Evolutionary conservation across 2,888 invertebrate genomes (phyloP).

Genomic region (Eurytoma adleriae): DNA sequence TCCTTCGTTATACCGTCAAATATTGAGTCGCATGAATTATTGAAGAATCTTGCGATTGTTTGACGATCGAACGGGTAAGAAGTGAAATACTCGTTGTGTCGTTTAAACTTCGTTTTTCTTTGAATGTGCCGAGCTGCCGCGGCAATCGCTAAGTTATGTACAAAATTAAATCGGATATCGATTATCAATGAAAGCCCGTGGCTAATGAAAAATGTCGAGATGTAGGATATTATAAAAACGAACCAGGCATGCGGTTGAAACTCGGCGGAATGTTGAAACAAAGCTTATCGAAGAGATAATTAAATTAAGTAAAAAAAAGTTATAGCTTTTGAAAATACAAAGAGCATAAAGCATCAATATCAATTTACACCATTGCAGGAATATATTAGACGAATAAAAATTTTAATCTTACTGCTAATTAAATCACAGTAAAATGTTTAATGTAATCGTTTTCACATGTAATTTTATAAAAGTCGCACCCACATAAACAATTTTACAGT

Average conservation of each 20-base stretch:
- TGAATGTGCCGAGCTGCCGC: slow-evolving; percentile 9
- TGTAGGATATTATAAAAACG: slow-evolving; percentile 23
- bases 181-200: slow-evolving; percentile 27
- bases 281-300: not conserved
- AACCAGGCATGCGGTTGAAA: slow-evolving; percentile 6
- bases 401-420: no score
- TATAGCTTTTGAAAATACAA: no score
- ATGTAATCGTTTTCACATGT: no score
- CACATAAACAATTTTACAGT: no score
- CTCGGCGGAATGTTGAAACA: not conserved
- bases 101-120: not conserved
- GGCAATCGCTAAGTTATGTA: slow-evolving; percentile 1
- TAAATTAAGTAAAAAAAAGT: not conserved
- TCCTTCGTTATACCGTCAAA: no score
- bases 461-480: no score
- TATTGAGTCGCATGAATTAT: not conserved
- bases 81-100: not conserved
- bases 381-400: no score
- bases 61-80: not conserved
- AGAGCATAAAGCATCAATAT: no score
- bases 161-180: slow-evolving; percentile 31
- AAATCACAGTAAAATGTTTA: no score
- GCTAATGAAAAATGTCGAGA: not conserved
- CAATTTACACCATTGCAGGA: no score
- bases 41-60: not conserved